Conservation (phyloP, 1,140 invertebrate genomes). For the Trigoniulus corallinus region DNA sequence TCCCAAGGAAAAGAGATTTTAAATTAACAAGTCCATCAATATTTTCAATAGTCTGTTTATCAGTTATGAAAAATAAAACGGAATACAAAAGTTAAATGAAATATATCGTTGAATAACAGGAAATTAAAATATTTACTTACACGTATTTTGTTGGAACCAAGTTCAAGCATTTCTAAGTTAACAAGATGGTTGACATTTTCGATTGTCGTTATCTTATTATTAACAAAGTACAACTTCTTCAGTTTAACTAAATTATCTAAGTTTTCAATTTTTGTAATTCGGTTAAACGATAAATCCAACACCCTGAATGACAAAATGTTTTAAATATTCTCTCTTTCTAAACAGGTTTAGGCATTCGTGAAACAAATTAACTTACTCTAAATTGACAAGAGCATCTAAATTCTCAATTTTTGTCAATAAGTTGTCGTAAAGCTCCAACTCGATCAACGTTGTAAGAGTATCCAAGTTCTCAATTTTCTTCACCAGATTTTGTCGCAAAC, state of each 20-base stretch:
- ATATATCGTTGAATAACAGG: not conserved
- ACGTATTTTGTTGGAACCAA: slow-evolving; percentile 88
- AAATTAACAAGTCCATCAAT: slow-evolving; percentile 54
- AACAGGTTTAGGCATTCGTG: not conserved
- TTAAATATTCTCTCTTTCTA: slow-evolving; percentile 10
- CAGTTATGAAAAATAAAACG: no score
- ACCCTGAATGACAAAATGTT: slow-evolving; percentile 46
- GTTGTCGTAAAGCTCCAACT: slow-evolving; percentile 93
- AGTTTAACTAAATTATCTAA: slow-evolving; percentile 62
- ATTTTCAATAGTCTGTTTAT: slow-evolving; percentile 64
- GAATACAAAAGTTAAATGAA: slow-evolving; percentile 8
- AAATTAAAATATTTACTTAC: slow-evolving; percentile 29
- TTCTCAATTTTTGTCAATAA: slow-evolving; percentile 83
- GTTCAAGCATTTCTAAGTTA: slow-evolving; percentile 68
- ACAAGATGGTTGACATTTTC: slow-evolving; percentile 71
- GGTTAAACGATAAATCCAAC: slow-evolving; percentile 94
- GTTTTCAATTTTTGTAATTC: slow-evolving; percentile 75
- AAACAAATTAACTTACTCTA: slow-evolving; percentile 50
- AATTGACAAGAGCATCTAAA: slow-evolving; percentile 63
- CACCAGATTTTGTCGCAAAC: slow-evolving; percentile 84
- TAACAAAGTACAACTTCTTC: slow-evolving; percentile 73
- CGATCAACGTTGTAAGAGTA: slow-evolving; percentile 50
- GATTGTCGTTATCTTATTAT: slow-evolving; percentile 83
- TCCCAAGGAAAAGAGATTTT: slow-evolving; percentile 69
- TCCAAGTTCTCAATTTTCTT: slow-evolving; percentile 82